These are phyloP conservation scores for Eupithecia subfuscata DNA, from an alignment of 2,888 invertebrate species.

Conservation along the genomic window DNA sequence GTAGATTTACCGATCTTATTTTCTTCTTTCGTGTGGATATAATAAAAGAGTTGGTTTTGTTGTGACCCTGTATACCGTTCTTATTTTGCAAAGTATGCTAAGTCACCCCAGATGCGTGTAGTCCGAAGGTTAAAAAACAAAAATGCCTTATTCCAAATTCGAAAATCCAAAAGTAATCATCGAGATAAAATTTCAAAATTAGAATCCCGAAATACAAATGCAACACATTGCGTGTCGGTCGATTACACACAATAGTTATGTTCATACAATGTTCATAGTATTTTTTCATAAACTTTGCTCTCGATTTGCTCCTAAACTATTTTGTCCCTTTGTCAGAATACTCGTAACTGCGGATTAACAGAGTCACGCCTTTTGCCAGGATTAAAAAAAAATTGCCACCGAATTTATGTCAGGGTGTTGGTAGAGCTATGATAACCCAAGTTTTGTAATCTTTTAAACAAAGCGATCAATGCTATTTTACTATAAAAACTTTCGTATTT, in stretches of 20 bases:
- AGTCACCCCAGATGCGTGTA: not conserved
- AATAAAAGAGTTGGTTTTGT: no score
- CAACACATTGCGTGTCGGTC: conserved; percentile 1
- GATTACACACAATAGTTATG: conserved; percentile 13
- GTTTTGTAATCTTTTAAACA: no score
- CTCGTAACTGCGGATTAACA: conserved; percentile 76
- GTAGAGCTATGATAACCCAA: not conserved
- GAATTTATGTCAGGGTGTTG: conserved; percentile 16
- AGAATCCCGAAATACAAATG: not conserved
- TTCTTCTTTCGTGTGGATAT: no score
- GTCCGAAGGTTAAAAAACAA: not conserved
- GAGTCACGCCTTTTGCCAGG: conserved; percentile 64
- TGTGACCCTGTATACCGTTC: no score
- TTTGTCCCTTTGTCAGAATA: conserved; percentile 55
- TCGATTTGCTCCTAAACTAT: conserved; percentile 48
- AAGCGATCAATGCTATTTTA: no score
- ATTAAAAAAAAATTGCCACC: conserved; percentile 37
- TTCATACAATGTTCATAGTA: conserved; percentile 38
- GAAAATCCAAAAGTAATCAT: not conserved
- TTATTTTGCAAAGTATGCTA: not conserved
- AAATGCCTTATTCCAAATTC: not conserved
- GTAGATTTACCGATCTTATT: no score
- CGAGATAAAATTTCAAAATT: not conserved
- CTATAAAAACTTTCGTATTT: no score
- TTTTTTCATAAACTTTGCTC: conserved; percentile 5